Evolutionary conservation across 1,140 invertebrate species (phyloP).

Genomic region (Conus ventricosus): DNA sequence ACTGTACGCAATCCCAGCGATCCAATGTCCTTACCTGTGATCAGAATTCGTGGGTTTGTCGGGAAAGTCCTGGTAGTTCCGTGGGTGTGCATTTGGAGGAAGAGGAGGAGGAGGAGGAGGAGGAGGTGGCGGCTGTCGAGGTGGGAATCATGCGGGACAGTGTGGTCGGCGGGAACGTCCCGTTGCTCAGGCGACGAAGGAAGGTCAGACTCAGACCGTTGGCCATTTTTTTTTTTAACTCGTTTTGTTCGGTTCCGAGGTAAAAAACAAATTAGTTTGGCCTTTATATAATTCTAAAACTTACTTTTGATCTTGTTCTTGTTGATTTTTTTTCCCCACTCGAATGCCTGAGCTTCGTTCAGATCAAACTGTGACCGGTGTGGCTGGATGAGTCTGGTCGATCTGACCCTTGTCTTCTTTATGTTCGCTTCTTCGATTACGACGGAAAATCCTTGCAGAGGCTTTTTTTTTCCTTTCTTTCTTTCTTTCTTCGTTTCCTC

Average conservation of each 20-base stretch:
- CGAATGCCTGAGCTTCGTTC: too few relatives aligned
- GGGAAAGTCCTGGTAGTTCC: constrained; percentile 25
- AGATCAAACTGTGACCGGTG: too few relatives aligned
- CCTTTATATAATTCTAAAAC: neutral
- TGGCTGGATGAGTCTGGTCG: too few relatives aligned
- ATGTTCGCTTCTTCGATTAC: too few relatives aligned
- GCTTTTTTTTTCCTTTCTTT: too few relatives aligned
- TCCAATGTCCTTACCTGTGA: constrained; percentile 36
- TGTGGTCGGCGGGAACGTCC: constrained; percentile 23
- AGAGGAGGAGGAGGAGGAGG: neutral
- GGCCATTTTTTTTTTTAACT: constrained; percentile 1
- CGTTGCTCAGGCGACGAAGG: constrained; percentile 8
- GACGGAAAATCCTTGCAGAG: too few relatives aligned
- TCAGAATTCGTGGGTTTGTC: constrained; percentile 38
- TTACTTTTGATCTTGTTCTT: neutral
- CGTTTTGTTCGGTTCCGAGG: too few relatives aligned
- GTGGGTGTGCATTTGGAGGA: neutral
- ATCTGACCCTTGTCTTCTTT: too few relatives aligned
- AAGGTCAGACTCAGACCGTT: neutral
- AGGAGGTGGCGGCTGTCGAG: neutral
- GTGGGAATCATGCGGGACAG: constrained; percentile 22
- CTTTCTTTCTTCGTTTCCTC: too few relatives aligned
- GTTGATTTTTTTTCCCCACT: neutral
- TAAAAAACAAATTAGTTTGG: neutral
- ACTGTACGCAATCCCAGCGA: too few relatives aligned